A percentile compares a stretch with the other conserved stretches of the same genome.
These are phyloP conservation scores for Noctilio leporinus DNA, from an alignment of 2,113 vertebrate genomes.

Conservation along the genomic window DNA sequence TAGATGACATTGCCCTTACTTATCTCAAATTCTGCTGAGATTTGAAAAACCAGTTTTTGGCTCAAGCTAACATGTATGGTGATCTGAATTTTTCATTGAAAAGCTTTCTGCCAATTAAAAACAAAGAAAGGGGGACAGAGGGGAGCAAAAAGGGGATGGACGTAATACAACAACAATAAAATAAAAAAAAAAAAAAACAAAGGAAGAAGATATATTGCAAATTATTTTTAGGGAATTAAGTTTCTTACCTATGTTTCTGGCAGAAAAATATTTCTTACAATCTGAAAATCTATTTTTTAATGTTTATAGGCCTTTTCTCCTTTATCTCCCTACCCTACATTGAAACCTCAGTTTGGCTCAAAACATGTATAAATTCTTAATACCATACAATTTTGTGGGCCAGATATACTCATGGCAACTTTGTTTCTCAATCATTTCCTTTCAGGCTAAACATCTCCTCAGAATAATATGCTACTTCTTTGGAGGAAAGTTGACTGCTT, in stretches of 20 bases:
- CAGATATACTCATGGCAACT: not conserved
- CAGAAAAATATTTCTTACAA: slow-evolving; percentile 16
- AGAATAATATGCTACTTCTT: not conserved
- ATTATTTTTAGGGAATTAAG: not conserved
- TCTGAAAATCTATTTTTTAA: not conserved
- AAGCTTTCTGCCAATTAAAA: slow-evolving; percentile 38
- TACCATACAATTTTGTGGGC: not conserved
- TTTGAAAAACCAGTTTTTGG: slow-evolving; percentile 31
- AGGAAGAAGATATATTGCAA: not conserved
- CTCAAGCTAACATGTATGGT: not conserved
- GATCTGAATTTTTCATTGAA: not conserved
- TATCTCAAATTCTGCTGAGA: not conserved
- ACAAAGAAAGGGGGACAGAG: not conserved
- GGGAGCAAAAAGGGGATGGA: too few relatives aligned
- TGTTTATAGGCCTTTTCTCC: not conserved
- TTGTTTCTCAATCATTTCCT: not conserved
- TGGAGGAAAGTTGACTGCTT: not conserved
- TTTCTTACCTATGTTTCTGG: slow-evolving; percentile 34
- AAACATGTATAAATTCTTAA: not conserved
- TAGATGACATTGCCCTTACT: not conserved
- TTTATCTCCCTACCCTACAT: not conserved
- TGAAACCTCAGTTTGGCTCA: not conserved
- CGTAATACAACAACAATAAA: not conserved
- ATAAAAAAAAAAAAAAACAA: slow-evolving; percentile 52
- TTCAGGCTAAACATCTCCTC: not conserved